These are phyloP conservation scores for Trimorus sp. DNA, from an alignment of 2,888 invertebrate genomes.

Conservation along the genomic window DNA sequence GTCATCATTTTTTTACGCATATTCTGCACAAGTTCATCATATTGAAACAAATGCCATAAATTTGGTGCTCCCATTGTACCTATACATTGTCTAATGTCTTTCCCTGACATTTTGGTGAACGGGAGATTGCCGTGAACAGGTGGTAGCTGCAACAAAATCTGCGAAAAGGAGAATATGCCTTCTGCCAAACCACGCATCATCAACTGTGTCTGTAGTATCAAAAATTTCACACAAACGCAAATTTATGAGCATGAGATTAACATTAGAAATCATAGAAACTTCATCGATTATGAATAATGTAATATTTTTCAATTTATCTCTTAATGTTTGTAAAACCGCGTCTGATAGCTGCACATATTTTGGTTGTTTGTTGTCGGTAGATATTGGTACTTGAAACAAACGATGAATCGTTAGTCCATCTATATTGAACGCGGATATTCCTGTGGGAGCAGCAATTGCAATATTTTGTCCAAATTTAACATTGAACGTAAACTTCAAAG, in stretches of 20 bases:
- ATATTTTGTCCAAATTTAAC: background rate
- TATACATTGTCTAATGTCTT: constrained; percentile 67
- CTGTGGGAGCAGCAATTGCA: constrained; percentile 5
- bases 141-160: constrained; percentile 39
- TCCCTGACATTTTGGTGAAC: constrained; percentile 65
- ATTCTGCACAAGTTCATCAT: constrained; percentile 72
- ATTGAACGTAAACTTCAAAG: background rate
- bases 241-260: constrained; percentile 69
- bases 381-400: constrained; percentile 48
- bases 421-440: constrained; percentile 61
- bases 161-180: constrained; percentile 72
- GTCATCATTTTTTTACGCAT: constrained; percentile 68
- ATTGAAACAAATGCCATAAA: constrained; percentile 70
- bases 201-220: constrained; percentile 67
- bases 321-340: constrained; percentile 67
- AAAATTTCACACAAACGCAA: constrained; percentile 71
- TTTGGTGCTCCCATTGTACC: constrained; percentile 68
- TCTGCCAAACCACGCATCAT: constrained; percentile 73
- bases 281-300: constrained; percentile 1
- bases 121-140: constrained; percentile 71
- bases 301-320: constrained; percentile 34
- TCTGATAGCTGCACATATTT: constrained; percentile 71
- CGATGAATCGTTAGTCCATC: constrained; percentile 36
- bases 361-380: constrained; percentile 22
- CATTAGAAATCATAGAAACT: no score